Evolutionary conservation across 2,113 vertebrate genomes (phyloP).

Genomic region (Urocynchramus pylzowi): DNA sequence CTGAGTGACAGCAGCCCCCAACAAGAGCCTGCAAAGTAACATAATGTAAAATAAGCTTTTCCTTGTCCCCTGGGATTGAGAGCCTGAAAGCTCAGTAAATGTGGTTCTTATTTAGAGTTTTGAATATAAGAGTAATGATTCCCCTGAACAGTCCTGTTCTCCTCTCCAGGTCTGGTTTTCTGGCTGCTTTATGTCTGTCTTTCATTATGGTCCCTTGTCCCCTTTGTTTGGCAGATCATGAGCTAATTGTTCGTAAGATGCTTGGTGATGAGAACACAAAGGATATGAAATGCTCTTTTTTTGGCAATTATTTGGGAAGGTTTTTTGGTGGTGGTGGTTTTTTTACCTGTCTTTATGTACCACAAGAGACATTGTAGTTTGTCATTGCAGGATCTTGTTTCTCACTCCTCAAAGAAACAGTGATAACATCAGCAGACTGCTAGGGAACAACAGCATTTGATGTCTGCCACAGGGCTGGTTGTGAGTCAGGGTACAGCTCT

Average conservation of each 20-base stretch:
- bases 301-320: not conserved
- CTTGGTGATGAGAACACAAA: not conserved
- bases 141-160: not conserved
- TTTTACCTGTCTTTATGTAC: not conserved
- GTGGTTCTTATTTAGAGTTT: not conserved
- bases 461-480: not conserved
- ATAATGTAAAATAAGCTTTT: not conserved
- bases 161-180: not conserved
- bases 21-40: not conserved
- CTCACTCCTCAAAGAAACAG: not conserved
- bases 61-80: not conserved
- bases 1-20: not conserved
- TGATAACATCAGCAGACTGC: constrained; percentile 5
- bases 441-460: not conserved
- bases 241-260: not conserved
- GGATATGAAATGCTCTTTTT: not conserved
- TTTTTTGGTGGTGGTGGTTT: not conserved
- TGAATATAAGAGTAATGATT: not conserved
- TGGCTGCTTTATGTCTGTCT: not conserved
- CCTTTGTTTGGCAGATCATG: not conserved
- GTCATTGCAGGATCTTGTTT: not conserved
- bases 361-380: not conserved
- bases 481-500: not conserved
- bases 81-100: not conserved
- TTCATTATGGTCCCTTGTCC: not conserved